Base-by-base conservation (phyloP, 2,888 invertebrate genomes). In the Erpobdella octoculata region DNA sequence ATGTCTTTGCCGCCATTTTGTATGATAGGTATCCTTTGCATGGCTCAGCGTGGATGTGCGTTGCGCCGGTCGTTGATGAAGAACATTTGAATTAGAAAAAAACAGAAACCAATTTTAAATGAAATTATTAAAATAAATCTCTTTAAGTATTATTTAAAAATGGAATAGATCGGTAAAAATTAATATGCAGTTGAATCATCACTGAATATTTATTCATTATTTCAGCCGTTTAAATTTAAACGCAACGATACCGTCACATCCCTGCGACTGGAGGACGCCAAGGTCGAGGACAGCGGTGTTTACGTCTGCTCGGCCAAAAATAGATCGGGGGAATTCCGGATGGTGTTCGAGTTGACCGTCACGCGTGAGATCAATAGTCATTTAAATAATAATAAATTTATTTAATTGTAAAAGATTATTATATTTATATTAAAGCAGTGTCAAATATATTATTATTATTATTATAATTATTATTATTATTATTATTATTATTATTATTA, bases 271-370 rank as follows among this genome's bases (percentile, higher is more conserved):
- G 35, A 31, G 3, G 38, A 33, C 35, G 28, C 46, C 33, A 35
- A 33, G 28, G 41, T 46, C 21, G 68, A 21, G 18, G 68, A 68
- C 48, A 48, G 25, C 25, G 68, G 68, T 12, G 33, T 33, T 35
- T 68, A 68, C 68, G 48, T 35, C 4, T 68, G 68, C 21, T 12
- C 48, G 15, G 68, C 53, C 48, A 46, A 48, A 46, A 68, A 68
- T 33, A 48, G 48, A 41, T n/a, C 53, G 0, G 68, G 68, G 18
- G 46, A 25, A 46, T 41, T 68, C 21, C 68, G 46, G 48, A 68
- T 35, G 53, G 35, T 31, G 5, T 68, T 68, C 18, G 21, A n/a
- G 1, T 35, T 68, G 25, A 28, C 35, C 21, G 68, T 68, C 35
- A 41, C 48, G 6, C 35, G 68, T 68, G 18, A 9, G 68, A 15